Percentiles rank a stretch among this genome's conserved stretches.
These are phyloP conservation scores for Trachelipus rathkii DNA, from an alignment of 1,140 invertebrate genomes.

Conservation along the genomic window DNA sequence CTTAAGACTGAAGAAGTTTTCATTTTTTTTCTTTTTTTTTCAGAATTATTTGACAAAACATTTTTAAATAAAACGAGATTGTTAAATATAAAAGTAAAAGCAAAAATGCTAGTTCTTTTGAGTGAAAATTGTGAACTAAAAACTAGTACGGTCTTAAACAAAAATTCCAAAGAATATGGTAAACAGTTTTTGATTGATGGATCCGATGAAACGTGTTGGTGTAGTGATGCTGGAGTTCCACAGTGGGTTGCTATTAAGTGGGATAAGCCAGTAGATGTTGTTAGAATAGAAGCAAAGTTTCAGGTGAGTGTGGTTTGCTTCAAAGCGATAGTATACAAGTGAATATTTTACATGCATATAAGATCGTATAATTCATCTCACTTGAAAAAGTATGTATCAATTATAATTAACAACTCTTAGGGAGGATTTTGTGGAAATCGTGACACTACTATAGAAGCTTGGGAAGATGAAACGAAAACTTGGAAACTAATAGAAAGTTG, in stretches of 20 bases:
- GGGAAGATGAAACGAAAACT: conserved; percentile 24
- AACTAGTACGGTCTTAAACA: not conserved
- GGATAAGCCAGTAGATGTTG: not conserved
- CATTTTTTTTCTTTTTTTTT: too few species aligned
- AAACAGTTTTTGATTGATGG: conserved; percentile 2
- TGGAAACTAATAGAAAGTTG: conserved; percentile 31
- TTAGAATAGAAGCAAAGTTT: not conserved
- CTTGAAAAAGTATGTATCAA: too few species aligned
- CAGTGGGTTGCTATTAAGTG: not conserved
- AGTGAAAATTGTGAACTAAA: not conserved
- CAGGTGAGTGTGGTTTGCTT: not conserved
- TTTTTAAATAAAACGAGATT: too few species aligned
- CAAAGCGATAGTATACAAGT: too few species aligned
- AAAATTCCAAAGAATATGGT: conserved; percentile 1
- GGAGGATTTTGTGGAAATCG: conserved; percentile 41
- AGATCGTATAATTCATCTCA: too few species aligned
- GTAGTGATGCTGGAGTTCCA: not conserved
- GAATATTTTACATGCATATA: too few species aligned
- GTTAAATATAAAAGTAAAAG: too few species aligned
- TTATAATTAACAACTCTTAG: conserved; percentile 20
- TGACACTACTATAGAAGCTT: conserved; percentile 32
- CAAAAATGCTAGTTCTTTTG: not conserved
- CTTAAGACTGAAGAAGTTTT: too few species aligned
- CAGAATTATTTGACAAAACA: too few species aligned
- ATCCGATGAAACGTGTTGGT: not conserved